Conservation (phyloP, 1,140 invertebrate genomes). For the Leptinotarsa undecemlineata region DNA sequence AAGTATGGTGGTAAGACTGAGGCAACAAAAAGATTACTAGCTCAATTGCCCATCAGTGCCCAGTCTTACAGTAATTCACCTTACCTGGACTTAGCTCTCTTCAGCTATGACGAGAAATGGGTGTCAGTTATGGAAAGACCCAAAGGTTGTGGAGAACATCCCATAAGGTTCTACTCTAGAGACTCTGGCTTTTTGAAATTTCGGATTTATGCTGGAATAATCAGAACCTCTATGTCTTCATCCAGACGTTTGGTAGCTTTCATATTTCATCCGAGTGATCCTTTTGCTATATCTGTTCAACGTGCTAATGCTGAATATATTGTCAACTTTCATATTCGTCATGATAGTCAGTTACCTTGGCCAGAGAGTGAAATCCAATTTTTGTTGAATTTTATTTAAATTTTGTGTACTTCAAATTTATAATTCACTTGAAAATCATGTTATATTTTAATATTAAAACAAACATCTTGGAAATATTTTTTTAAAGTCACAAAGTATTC, state of each 20-base stretch:
- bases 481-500: too few relatives aligned
- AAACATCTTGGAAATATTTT: too few relatives aligned
- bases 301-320: constrained; percentile 94
- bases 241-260: constrained; percentile 89
- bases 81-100: constrained; percentile 89
- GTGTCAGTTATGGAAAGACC: constrained; percentile 94
- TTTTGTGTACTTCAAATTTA: neutral
- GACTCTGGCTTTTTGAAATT: constrained; percentile 90
- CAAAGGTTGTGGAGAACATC: constrained; percentile 91
- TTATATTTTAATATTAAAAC: too few relatives aligned
- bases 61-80: constrained; percentile 93
- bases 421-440: too few relatives aligned
- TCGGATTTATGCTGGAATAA: constrained; percentile 80
- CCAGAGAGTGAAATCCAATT: constrained; percentile 6
- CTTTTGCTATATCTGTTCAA: constrained; percentile 95
- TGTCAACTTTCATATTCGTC: constrained; percentile 90
- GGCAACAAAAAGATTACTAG: constrained; percentile 86
- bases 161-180: constrained; percentile 90
- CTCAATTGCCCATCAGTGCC: constrained; percentile 91
- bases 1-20: constrained; percentile 83
- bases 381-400: constrained; percentile 22
- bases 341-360: constrained; percentile 44
- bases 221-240: constrained; percentile 62
- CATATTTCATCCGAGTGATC: constrained; percentile 96
- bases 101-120: constrained; percentile 96